A percentile compares a stretch with the other conserved stretches of the same genome.
phyloP scores from a whole-genome alignment of 2,113 vertebrate genomes.

The Solenodon paradoxus region DNA sequence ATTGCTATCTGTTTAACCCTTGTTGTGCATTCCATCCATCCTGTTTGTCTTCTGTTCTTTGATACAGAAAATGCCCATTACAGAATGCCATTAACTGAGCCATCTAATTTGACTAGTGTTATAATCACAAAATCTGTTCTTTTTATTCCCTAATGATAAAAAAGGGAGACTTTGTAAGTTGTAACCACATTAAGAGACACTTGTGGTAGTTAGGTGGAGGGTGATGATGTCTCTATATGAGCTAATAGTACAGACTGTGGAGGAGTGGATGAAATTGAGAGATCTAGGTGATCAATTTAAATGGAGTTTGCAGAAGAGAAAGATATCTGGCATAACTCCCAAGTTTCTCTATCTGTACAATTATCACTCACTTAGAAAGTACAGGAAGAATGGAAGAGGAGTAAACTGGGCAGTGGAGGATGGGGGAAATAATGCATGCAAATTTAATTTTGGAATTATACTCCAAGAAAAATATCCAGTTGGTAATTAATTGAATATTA shows the following conservation, averaged over 20 bases:
- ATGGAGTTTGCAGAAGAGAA: not conserved
- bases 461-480: not conserved
- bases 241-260: not conserved
- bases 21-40: not conserved
- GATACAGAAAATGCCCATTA: not conserved
- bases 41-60: not conserved
- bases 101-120: not conserved
- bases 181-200: not conserved
- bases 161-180: not conserved
- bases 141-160: not conserved
- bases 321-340: not conserved
- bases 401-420: not conserved
- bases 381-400: not conserved
- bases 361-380: not conserved
- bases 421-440: not conserved
- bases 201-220: not conserved
- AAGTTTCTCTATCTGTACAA: not conserved
- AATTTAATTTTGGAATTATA: not conserved
- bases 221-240: not conserved
- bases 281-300: not conserved
- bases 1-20: not conserved
- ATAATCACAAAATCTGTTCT: not conserved
- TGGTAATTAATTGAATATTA: not conserved
- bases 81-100: not conserved
- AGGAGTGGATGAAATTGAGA: not conserved